These are phyloP conservation scores for Chelonus formosanus DNA, from an alignment of 2,888 invertebrate genomes.

Conservation along the genomic window DNA sequence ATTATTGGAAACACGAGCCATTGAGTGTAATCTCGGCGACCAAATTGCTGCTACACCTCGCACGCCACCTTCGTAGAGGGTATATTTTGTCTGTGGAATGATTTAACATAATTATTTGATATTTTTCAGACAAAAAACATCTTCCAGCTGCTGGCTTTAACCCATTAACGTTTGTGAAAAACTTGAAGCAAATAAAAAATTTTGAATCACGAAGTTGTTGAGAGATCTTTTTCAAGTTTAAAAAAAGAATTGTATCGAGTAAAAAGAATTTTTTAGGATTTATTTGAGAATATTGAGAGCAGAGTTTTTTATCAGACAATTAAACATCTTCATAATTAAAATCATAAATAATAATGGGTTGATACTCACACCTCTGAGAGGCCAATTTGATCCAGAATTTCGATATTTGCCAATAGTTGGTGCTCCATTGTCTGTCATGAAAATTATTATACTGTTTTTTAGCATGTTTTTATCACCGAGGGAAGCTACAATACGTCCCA, in stretches of 20 bases:
- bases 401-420: constrained; percentile 67
- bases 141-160: not conserved
- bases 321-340: no score
- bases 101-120: no score
- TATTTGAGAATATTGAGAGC: no score
- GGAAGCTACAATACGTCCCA: constrained; percentile 69
- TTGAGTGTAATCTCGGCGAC: constrained; percentile 70
- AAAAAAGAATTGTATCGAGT: no score
- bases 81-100: constrained; percentile 70
- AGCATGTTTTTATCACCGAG: constrained; percentile 68
- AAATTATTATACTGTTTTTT: constrained; percentile 71
- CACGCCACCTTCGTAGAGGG: constrained; percentile 78
- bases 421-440: constrained; percentile 73
- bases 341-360: no score
- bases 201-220: no score
- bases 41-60: constrained; percentile 73
- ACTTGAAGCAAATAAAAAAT: constrained; percentile 7
- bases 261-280: no score
- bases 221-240: no score
- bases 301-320: no score
- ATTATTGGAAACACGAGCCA: constrained; percentile 69
- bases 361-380: constrained; percentile 68
- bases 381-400: constrained; percentile 73
- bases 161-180: no score
- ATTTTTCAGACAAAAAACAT: not conserved